A percentile compares a stretch with the other conserved stretches of the same genome.
Conservation (phyloP, 2,797 vertebrate genomes). For the Paguma larvata region DNA sequence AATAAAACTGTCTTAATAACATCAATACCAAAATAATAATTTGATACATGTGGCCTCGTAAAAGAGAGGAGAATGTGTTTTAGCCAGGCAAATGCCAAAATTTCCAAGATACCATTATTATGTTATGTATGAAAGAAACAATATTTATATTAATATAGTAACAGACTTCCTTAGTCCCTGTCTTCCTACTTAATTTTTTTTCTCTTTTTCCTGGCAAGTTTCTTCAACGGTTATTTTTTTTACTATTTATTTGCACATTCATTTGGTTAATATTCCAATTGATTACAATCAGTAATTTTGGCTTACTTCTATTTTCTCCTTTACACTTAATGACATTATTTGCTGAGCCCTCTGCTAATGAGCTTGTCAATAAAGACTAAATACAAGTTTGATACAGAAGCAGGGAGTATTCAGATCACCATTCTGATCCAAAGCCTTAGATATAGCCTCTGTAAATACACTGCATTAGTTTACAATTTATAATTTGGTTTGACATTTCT, state of each 20-base stretch:
- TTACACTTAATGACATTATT: background rate
- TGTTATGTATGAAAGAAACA: background rate
- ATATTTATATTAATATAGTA: background rate
- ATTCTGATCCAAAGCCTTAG: background rate
- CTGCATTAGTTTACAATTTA: background rate
- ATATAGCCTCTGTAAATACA: background rate
- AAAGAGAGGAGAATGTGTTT: background rate
- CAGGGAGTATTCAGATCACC: background rate
- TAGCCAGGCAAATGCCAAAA: background rate
- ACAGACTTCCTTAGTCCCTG: background rate
- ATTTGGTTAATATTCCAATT: background rate
- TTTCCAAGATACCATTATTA: background rate
- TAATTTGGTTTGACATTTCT: background rate
- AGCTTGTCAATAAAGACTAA: background rate
- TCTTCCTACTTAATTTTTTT: background rate
- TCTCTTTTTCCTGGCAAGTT: background rate
- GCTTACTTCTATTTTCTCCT: background rate
- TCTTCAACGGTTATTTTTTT: background rate
- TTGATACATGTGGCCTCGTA: background rate
- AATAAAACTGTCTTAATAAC: background rate
- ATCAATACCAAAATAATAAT: background rate
- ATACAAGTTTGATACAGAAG: background rate
- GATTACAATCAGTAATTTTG: background rate
- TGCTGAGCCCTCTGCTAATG: background rate
- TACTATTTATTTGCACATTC: background rate